Percentiles rank a stretch among this genome's conserved stretches.
phyloP scores from a whole-genome alignment of 2,888 invertebrate species.

The Sicus ferrugineus region DNA sequence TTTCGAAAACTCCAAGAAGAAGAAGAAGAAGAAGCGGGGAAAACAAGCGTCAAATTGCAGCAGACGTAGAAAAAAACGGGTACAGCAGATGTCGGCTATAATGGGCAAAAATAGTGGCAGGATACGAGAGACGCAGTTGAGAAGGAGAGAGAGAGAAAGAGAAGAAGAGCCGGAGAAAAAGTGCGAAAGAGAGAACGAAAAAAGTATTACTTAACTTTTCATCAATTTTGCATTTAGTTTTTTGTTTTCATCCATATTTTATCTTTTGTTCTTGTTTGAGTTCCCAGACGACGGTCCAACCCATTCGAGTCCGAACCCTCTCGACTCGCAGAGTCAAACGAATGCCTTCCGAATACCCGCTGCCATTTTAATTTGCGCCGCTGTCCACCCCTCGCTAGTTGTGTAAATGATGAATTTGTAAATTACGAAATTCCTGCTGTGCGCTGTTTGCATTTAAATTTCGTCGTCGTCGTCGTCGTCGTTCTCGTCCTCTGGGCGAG shows the following conservation, averaged over 20 bases:
- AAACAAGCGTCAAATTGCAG: too few relatives aligned
- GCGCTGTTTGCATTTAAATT: constrained; percentile 30
- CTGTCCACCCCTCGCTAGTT: constrained; percentile 35
- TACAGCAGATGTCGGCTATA: too few relatives aligned
- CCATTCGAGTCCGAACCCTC: background rate
- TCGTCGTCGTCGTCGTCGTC: too few relatives aligned
- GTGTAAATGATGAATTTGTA: constrained; percentile 29
- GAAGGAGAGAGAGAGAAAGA: background rate
- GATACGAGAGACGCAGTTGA: too few relatives aligned
- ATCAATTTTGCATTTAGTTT: constrained; percentile 36
- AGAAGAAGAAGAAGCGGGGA: too few relatives aligned
- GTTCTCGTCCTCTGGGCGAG: too few relatives aligned
- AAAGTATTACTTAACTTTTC: constrained; percentile 43
- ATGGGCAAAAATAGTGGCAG: too few relatives aligned
- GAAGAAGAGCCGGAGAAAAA: background rate
- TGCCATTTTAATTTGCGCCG: constrained; percentile 1
- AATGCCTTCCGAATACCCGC: background rate
- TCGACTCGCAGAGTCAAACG: constrained; percentile 2
- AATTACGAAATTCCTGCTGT: constrained; percentile 33
- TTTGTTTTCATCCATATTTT: background rate
- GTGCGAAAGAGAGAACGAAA: background rate
- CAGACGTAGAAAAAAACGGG: too few relatives aligned
- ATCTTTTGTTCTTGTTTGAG: background rate
- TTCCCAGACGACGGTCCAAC: background rate
- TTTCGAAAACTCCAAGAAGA: too few relatives aligned